Percentiles rank a stretch among this genome's conserved stretches.
Conservation (phyloP, 2,113 vertebrate species). For the Chlamydotis undulata region DNA sequence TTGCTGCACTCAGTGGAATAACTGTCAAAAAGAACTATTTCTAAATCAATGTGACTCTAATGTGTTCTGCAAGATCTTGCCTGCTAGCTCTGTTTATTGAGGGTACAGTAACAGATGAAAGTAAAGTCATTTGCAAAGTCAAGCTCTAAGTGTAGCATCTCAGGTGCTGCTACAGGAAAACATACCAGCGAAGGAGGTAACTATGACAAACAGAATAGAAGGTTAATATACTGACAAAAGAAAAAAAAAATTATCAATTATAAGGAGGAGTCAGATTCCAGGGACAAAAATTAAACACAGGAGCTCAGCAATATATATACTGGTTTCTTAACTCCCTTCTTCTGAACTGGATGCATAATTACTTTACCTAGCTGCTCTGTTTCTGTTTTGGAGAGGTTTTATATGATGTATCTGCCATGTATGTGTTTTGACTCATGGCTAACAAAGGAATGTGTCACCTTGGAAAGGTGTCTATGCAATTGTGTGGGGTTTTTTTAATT, state of each 20-base stretch:
- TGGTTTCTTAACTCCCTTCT: background rate
- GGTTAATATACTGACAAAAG: background rate
- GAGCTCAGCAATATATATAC: background rate
- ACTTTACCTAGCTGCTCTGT: background rate
- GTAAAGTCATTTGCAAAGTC: background rate
- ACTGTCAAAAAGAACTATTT: background rate
- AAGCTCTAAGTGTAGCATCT: background rate
- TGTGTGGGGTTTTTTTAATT: background rate
- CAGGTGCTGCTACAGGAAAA: background rate
- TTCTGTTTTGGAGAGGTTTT: background rate
- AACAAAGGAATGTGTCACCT: background rate
- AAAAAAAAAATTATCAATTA: background rate
- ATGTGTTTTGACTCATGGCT: background rate
- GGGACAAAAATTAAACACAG: background rate
- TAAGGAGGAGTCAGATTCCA: background rate
- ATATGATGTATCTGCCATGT: background rate
- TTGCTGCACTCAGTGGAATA: background rate
- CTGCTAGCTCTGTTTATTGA: background rate
- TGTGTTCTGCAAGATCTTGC: background rate
- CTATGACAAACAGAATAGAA: background rate
- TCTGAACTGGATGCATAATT: background rate
- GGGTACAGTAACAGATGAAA: background rate
- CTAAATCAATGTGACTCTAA: accelerated
- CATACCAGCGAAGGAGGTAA: background rate
- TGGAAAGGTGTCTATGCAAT: background rate